phyloP scores from a whole-genome alignment of 1,140 invertebrate genomes.

The Drosophila lacteicornis region DNA sequence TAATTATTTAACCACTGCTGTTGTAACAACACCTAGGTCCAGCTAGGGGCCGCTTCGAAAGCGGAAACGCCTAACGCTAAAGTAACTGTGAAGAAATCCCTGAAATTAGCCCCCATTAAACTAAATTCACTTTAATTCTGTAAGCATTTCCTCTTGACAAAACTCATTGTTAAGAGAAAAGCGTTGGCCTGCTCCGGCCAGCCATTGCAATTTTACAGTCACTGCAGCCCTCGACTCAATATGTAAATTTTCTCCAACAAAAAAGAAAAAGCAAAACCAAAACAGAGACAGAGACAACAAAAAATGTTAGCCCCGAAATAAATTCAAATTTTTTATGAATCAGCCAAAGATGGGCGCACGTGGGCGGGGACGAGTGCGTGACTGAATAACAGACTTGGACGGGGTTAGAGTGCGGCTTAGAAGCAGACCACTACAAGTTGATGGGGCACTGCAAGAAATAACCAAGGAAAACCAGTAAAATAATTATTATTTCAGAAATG shows the following conservation, averaged over 20 bases:
- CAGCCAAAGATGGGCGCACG: slow-evolving; percentile 48
- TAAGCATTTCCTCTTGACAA: slow-evolving; percentile 26
- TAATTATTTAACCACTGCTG: background rate
- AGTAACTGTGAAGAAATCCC: slow-evolving; percentile 33
- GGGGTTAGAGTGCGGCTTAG: slow-evolving; percentile 20
- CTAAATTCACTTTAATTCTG: slow-evolving; percentile 32
- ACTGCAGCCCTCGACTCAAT: slow-evolving; percentile 43
- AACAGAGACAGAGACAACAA: slow-evolving; percentile 42
- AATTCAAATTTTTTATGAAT: slow-evolving; percentile 79
- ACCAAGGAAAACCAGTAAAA: background rate
- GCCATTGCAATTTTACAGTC: slow-evolving; percentile 28
- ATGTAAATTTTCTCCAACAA: slow-evolving; percentile 60
- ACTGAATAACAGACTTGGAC: slow-evolving; percentile 47
- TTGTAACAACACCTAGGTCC: background rate
- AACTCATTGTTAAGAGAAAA: slow-evolving; percentile 31
- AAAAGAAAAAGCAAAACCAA: slow-evolving; percentile 27
- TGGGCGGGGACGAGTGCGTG: slow-evolving; percentile 36
- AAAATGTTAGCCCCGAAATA: slow-evolving; percentile 60
- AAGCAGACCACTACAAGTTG: slow-evolving; percentile 18
- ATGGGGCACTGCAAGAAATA: slow-evolving; percentile 7
- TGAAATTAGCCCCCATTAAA: slow-evolving; percentile 37
- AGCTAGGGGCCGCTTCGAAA: slow-evolving; percentile 16
- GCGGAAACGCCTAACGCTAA: slow-evolving; percentile 20
- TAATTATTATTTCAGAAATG: no score
- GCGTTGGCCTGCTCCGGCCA: slow-evolving; percentile 12